Evolutionary conservation across 2,797 vertebrate genomes (phyloP).

Genomic region (Sebastes iracundus): DNA sequence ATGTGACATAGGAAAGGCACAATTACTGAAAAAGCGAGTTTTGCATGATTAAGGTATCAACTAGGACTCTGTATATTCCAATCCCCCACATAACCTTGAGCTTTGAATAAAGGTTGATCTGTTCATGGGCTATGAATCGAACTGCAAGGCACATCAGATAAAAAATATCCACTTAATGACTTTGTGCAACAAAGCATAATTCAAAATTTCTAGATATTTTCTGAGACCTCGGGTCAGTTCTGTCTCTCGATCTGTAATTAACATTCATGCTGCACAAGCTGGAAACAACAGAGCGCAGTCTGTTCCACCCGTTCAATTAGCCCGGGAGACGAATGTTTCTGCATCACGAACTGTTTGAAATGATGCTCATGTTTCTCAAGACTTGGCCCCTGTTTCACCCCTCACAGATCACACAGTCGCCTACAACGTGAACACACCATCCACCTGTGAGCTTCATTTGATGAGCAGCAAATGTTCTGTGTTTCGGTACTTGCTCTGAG

Average conservation of each 20-base stretch:
- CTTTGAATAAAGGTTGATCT: background rate
- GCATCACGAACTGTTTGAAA: constrained; percentile 4
- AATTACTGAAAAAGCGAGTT: too few relatives aligned
- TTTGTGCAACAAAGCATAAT: background rate
- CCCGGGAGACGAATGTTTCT: constrained; percentile 13
- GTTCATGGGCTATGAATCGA: background rate
- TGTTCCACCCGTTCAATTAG: background rate
- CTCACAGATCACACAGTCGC: background rate
- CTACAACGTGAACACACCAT: background rate
- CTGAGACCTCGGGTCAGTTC: background rate
- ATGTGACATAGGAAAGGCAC: too few relatives aligned
- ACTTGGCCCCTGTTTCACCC: constrained; percentile 4
- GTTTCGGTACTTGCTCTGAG: background rate
- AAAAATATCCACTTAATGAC: background rate
- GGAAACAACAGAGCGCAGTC: background rate
- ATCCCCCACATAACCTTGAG: background rate
- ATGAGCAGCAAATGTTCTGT: background rate
- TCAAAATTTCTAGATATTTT: constrained; percentile 1
- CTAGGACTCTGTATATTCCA: background rate
- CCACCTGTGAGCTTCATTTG: background rate
- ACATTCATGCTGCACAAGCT: constrained; percentile 16
- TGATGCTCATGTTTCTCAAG: background rate
- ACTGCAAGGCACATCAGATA: background rate
- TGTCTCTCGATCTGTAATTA: constrained; percentile 13
- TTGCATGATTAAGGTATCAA: too few relatives aligned